Percentiles rank a stretch among this genome's conserved stretches.
Conservation (phyloP, 2,888 invertebrate species). For the Acanthosepion esculentum region DNA sequence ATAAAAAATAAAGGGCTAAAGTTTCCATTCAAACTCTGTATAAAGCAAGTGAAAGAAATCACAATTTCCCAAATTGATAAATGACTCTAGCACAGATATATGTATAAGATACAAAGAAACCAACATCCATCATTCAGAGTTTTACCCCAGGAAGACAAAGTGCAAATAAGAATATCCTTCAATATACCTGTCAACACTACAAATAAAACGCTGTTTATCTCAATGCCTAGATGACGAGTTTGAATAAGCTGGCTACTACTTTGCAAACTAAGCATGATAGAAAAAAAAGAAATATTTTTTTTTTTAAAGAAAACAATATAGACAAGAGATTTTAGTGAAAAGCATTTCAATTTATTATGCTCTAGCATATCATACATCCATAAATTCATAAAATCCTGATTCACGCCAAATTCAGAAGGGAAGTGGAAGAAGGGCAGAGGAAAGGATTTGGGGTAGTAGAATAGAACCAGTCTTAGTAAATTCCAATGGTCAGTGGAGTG, state of each 20-base stretch:
- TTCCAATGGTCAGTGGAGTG: conserved; percentile 14
- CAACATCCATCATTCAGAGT: too few relatives aligned
- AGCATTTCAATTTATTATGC: conserved; percentile 7
- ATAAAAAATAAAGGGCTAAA: too few relatives aligned
- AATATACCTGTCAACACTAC: neutral
- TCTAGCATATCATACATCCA: neutral
- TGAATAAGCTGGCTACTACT: too few relatives aligned
- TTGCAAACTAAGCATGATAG: too few relatives aligned
- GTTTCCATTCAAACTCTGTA: too few relatives aligned
- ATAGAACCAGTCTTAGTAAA: neutral
- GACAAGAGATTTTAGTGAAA: conserved; percentile 9
- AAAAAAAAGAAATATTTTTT: neutral
- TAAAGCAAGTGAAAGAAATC: too few relatives aligned
- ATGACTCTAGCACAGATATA: too few relatives aligned
- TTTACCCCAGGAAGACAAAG: too few relatives aligned
- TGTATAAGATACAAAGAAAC: too few relatives aligned
- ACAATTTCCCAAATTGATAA: too few relatives aligned
- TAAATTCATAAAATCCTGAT: neutral
- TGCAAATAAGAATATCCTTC: too few relatives aligned
- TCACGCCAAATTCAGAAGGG: neutral
- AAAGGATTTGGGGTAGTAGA: neutral
- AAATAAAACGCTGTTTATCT: neutral
- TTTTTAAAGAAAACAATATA: neutral
- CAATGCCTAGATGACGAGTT: too few relatives aligned
- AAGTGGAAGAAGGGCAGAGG: neutral